Percentiles rank a stretch among this genome's conserved stretches.
phyloP scores from a whole-genome alignment of 2,888 invertebrate species.

The Oscheius sp. region DNA sequence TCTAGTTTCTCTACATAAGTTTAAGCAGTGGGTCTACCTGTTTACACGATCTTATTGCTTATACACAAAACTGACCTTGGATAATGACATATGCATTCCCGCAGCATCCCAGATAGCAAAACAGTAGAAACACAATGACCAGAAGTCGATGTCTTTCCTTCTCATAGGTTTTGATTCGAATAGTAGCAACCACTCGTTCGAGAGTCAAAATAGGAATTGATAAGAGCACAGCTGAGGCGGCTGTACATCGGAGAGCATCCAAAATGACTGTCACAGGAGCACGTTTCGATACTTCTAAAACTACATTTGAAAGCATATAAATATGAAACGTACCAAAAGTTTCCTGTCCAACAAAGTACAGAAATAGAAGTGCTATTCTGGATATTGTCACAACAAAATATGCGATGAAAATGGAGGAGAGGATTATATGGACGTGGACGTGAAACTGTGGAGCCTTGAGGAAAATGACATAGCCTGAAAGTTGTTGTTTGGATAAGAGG shows the following conservation, averaged over 20 bases:
- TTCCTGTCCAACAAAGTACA: constrained; percentile 9
- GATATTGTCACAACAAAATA: constrained; percentile 25
- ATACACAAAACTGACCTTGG: background rate
- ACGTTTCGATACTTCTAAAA: constrained; percentile 1
- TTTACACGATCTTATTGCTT: background rate
- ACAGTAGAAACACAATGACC: constrained; percentile 13
- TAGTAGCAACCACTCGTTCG: constrained; percentile 26
- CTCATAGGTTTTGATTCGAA: constrained; percentile 30
- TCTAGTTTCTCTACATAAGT: too few species aligned
- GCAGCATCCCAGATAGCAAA: constrained; percentile 14
- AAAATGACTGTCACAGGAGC: constrained; percentile 7
- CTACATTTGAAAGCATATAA: background rate
- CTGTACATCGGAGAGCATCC: constrained; percentile 23
- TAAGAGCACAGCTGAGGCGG: constrained; percentile 27
- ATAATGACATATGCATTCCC: constrained; percentile 21
- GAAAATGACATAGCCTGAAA: constrained; percentile 33
- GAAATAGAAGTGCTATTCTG: background rate
- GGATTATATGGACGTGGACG: constrained; percentile 25
- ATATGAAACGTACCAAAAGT: background rate
- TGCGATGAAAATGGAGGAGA: constrained; percentile 17
- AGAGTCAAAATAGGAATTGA: constrained; percentile 14
- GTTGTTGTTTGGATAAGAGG: background rate
- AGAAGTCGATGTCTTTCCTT: constrained; percentile 5
- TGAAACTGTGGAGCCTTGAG: constrained; percentile 22
- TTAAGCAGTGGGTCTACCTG: too few species aligned